Conservation (phyloP, 2,888 invertebrate species). For the Corbicula japonica region DNA sequence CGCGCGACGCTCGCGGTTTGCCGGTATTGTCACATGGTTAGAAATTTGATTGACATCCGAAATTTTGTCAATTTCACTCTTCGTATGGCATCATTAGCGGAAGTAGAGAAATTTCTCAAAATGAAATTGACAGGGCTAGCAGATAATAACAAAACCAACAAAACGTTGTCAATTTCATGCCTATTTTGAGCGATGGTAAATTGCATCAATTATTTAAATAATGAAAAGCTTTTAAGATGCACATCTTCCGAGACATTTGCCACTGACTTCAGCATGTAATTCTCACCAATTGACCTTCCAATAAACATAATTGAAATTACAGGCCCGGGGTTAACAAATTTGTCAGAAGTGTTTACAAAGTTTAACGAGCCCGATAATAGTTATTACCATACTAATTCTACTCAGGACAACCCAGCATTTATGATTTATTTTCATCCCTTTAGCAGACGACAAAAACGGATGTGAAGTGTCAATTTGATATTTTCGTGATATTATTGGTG, state of each 20-base stretch:
- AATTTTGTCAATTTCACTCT: slow-evolving; percentile 58
- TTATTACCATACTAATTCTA: slow-evolving; percentile 28
- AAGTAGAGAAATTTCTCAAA: slow-evolving; percentile 30
- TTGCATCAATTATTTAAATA: slow-evolving; percentile 55
- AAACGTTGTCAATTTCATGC: slow-evolving; percentile 65
- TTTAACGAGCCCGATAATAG: slow-evolving; percentile 32
- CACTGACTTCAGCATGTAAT: slow-evolving; percentile 50
- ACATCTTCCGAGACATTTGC: slow-evolving; percentile 38
- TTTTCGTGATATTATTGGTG: no score
- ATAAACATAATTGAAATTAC: slow-evolving; percentile 65
- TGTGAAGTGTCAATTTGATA: slow-evolving; percentile 7
- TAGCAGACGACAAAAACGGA: not conserved
- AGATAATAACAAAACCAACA: slow-evolving; percentile 55
- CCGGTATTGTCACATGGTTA: slow-evolving; percentile 22
- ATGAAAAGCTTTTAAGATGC: slow-evolving; percentile 61
- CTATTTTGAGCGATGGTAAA: slow-evolving; percentile 60
- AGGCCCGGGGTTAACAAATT: slow-evolving; percentile 49
- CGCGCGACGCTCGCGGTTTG: slow-evolving; percentile 11
- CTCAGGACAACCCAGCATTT: slow-evolving; percentile 21
- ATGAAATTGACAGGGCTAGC: slow-evolving; percentile 54
- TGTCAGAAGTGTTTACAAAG: slow-evolving; percentile 54
- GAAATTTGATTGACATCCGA: slow-evolving; percentile 58
- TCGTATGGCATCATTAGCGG: slow-evolving; percentile 50
- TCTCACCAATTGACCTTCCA: slow-evolving; percentile 67
- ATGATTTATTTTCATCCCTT: slow-evolving; percentile 4